These are phyloP conservation scores for Amblyjoppa fuscipennis DNA, from an alignment of 2,888 invertebrate genomes.

Conservation along the genomic window DNA sequence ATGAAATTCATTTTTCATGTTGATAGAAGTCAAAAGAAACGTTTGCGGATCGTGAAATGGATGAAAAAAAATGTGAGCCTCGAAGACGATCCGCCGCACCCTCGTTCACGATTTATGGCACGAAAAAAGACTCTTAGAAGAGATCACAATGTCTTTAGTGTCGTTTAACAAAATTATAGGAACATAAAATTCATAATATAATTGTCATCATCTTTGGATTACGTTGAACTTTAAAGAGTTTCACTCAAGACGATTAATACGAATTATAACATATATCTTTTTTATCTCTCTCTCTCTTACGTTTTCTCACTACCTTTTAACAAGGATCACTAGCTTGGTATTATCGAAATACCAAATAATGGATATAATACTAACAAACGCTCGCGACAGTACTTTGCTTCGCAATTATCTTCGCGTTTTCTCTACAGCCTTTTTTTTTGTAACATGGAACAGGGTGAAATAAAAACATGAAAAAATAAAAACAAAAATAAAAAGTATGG, in stretches of 20 bases:
- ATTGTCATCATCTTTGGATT: conserved; percentile 3
- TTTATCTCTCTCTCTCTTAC: conserved; percentile 5
- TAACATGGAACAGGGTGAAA: background rate
- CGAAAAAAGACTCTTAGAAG: conserved; percentile 26
- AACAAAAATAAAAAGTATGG: background rate
- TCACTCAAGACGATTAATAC: conserved; percentile 29
- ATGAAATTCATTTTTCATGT: background rate
- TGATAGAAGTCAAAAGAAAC: background rate
- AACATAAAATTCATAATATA: conserved; percentile 49
- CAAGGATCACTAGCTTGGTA: conserved; percentile 52
- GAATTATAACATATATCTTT: conserved; percentile 41
- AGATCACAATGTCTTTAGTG: conserved; percentile 32
- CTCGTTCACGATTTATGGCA: conserved; percentile 47
- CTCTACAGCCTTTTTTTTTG: background rate
- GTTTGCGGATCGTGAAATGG: background rate
- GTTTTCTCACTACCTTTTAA: conserved; percentile 42
- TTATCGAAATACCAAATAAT: conserved; percentile 59
- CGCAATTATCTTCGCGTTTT: conserved; percentile 13
- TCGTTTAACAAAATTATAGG: conserved; percentile 48
- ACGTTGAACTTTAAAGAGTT: conserved; percentile 25
- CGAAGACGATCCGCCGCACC: conserved; percentile 6
- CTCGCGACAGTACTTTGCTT: conserved; percentile 31
- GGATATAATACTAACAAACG: conserved; percentile 45
- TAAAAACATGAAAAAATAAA: conserved; percentile 29
- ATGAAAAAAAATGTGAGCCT: background rate